Evolutionary conservation across 2,888 invertebrate genomes (phyloP), one percentile per base, ranked within the genome.

Genomic region (Conus canariensis): DNA sequence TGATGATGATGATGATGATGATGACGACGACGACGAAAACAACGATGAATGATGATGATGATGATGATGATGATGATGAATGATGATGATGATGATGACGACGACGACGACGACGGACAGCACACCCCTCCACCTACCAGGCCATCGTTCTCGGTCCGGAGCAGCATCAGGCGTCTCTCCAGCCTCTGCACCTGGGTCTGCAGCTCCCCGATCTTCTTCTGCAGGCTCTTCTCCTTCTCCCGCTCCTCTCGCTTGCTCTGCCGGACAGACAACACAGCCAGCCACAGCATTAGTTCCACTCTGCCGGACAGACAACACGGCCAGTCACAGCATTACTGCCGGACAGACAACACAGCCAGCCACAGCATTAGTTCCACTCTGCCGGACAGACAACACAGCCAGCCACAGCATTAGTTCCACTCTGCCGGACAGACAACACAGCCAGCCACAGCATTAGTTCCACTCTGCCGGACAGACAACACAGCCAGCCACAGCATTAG

Each of bases 81-180:
- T 45, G 45, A 45, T 45, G 45, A 45, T 45, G 45, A 45, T 16
- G 64, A 10, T 16, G 64, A 64, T 7, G 64, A 64, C 64, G 8
- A 64, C 64, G 16, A 70, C 70, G 22, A 70, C 70, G 19, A 70
- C 70, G 70, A n/a, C 70, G 19, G 19, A 19, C 16, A 19, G 1
- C 16, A 16, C 19, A 14, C 6, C 16, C 22, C 70, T 70, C 22
- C 70, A 94, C 95, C 94, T 91, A 96, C 96, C 93, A 96, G 93
- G 16, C 94, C 92, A n/a, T 96, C 95, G 92, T 96, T 96, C 92
- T 96, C 96, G 10, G 94, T 93, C 90, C 95, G 94, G 87, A 96
- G 93, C 12, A 95, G 90, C 25, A 94, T 93, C 85, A 95, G 94
- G 80, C 95, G 94, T 45, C 95, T 93, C 91, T 96, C 96, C 59